A percentile compares a stretch with the other conserved stretches of the same genome.
phyloP scores from a whole-genome alignment of 2,888 invertebrate species.

The Dyspetes luteomarginatus region DNA sequence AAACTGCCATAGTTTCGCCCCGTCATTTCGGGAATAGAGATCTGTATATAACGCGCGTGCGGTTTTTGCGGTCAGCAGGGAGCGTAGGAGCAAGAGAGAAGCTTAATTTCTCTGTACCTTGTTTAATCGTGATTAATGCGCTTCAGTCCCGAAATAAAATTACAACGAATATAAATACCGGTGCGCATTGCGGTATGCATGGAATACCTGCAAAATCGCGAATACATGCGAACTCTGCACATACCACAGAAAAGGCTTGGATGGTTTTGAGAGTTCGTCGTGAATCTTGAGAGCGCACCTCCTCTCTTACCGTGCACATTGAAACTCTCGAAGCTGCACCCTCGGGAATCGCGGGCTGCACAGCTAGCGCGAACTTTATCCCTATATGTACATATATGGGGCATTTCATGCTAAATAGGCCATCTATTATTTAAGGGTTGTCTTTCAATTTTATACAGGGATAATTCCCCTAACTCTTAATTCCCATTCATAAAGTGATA shows the following conservation, averaged over 20 bases:
- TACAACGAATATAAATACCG: slow-evolving; percentile 64
- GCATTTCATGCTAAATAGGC: no score
- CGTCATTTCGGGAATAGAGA: background rate
- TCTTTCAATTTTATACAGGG: no score
- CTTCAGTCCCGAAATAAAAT: slow-evolving; percentile 59
- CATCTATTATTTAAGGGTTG: no score
- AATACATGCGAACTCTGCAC: slow-evolving; percentile 26
- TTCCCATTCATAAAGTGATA: no score
- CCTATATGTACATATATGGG: no score
- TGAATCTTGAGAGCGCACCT: no score
- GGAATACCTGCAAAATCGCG: slow-evolving; percentile 42
- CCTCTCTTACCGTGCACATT: no score
- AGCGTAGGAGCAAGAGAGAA: background rate
- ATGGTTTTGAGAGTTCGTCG: background rate
- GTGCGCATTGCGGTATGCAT: slow-evolving; percentile 63
- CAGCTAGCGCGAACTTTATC: no score
- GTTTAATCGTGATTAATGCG: slow-evolving; percentile 67
- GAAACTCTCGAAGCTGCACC: no score
- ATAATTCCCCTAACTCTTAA: no score
- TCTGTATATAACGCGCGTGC: no score
- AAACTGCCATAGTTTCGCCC: slow-evolving; percentile 3
- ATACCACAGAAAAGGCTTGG: background rate
- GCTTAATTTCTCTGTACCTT: slow-evolving; percentile 32
- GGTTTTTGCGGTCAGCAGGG: background rate
- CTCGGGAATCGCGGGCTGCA: no score